A percentile compares a stretch with the other conserved stretches of the same genome.
Conservation (phyloP, 1,140 invertebrate species). For the Drosophila oshimai region DNA sequence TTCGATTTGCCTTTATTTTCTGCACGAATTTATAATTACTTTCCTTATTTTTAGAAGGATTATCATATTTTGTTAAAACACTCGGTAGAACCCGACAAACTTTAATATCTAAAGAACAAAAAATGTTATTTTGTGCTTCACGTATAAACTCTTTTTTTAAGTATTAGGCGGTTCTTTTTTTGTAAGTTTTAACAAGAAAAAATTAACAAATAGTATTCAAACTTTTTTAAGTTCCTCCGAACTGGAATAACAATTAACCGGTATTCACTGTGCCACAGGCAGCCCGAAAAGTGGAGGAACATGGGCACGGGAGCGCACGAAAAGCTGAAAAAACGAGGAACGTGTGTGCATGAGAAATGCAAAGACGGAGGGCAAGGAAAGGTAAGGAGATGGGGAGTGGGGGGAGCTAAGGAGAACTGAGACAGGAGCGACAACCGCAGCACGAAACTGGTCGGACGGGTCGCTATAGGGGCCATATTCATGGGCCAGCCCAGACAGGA, state of each 20-base stretch:
- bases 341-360: conserved; percentile 70
- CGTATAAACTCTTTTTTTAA: too few relatives aligned
- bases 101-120: too few relatives aligned
- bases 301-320: conserved; percentile 49
- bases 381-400: neutral
- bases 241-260: neutral
- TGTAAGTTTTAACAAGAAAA: neutral
- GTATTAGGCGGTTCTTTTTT: too few relatives aligned
- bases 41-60: too few relatives aligned
- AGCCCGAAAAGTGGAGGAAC: conserved; percentile 63
- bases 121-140: too few relatives aligned
- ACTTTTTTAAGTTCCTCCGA: neutral
- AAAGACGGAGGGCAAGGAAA: conserved; percentile 38
- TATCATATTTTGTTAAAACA: too few relatives aligned
- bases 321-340: conserved; percentile 22
- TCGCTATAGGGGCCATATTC: conserved; percentile 32
- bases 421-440: conserved; percentile 50
- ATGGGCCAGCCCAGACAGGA: conserved; percentile 38
- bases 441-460: conserved; percentile 69
- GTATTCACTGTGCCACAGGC: conserved; percentile 36
- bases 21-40: too few relatives aligned
- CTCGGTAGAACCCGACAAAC: too few relatives aligned
- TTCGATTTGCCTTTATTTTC: too few relatives aligned
- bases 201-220: neutral
- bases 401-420: conserved; percentile 16